Evolutionary conservation across 2,113 vertebrate species (phyloP).

Genomic region (Pteruthius melanotis): DNA sequence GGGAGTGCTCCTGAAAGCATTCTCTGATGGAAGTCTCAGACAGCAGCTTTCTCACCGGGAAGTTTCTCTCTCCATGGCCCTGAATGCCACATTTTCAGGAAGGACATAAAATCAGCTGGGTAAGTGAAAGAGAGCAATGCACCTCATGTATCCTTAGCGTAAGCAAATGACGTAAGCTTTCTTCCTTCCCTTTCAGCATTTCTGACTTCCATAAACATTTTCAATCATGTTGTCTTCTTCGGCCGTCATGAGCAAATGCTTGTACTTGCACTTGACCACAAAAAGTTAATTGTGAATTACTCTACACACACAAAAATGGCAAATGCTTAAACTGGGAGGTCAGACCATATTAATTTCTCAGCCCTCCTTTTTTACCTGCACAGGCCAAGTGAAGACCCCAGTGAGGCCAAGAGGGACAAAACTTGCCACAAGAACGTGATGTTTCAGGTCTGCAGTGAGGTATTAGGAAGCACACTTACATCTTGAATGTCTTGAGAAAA

Average conservation of each 20-base stretch:
- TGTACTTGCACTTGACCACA: background rate
- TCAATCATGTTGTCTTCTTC: background rate
- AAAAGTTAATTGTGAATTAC: background rate
- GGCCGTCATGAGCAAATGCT: background rate
- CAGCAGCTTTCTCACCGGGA: background rate
- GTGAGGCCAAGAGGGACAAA: background rate
- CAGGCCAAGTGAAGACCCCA: background rate
- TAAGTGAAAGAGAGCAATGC: background rate
- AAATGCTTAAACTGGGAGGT: background rate
- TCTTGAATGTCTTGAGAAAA: background rate
- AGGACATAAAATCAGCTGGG: background rate
- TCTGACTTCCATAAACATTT: background rate
- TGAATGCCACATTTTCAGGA: background rate
- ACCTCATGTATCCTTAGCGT: background rate
- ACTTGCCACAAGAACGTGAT: rapidly evolving
- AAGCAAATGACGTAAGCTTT: background rate
- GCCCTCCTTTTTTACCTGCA: background rate
- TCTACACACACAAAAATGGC: rapidly evolving
- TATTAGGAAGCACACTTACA: background rate
- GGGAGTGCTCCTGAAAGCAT: background rate
- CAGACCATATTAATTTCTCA: background rate
- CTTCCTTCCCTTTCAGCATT: background rate
- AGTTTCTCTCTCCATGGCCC: background rate
- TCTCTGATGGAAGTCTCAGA: background rate
- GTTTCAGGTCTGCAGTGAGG: background rate